Base-by-base conservation (phyloP, 2,113 vertebrate species). In the Pangasianodon hypophthalmus region DNA sequence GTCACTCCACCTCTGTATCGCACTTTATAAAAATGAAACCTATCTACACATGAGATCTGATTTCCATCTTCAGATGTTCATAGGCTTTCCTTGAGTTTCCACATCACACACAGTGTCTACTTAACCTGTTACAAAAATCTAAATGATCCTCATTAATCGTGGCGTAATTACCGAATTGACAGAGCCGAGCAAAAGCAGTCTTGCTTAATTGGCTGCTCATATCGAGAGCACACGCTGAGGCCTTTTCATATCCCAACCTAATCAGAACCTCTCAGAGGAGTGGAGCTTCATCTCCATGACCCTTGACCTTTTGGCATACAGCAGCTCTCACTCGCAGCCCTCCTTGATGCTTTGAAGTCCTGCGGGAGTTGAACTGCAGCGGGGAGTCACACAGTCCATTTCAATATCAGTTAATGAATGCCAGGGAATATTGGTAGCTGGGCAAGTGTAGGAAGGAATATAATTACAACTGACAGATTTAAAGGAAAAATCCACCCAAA, bases 61-160 rank as follows among this genome's bases (percentile, higher is more conserved):
- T 37, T 41, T 88, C 46, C 48, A 83, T 82, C 82, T 67, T 56
- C 73, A 86, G 48, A 56, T 46, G 67, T 8, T n/a, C 19, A 10
- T 4, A 4, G 84, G 62, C 14, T 86, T 86, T 67, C 41, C 58
- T 85, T n/a, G 24, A 52, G 44, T 60, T 52, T 52, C 79, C 79
- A 48, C 79, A 91, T 85, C 48, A 85, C 50, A 92, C 69, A 82
- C 84, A 73, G 71, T 84, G 62, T 92, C 85, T 87, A 77, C 62
- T 87, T 92, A 92, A 88, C 90, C 90, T 88, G 81, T 89, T 91
- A 90, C 91, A 91, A 88, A 89, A 91, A 95, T 91, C 77, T 85
- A 92, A 94, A 95, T 92, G 44, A 92, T 90, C 88, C 87, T 92
- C 92, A 94, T 94, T 94, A 93, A 95, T 94, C 91, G 92, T 86